A percentile compares a stretch with the other conserved stretches of the same genome.
Conservation (phyloP, 2,113 vertebrate species). For the Apus apus region DNA sequence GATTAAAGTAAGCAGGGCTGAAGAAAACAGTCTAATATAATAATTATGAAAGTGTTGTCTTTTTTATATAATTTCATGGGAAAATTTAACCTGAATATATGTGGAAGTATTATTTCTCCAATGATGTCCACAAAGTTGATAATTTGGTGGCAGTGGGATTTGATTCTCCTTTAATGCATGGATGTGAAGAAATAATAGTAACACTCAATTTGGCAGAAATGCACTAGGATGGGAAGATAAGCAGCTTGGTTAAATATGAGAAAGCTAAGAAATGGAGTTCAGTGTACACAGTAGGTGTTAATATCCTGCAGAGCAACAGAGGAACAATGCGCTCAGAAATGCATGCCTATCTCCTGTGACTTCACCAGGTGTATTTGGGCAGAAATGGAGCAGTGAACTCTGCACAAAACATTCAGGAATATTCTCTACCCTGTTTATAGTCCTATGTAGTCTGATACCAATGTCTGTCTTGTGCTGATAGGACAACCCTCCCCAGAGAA, state of each 20-base stretch:
- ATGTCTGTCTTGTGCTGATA: slow-evolving; percentile 40
- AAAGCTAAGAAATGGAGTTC: neutral
- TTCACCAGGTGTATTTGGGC: neutral
- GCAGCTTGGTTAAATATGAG: neutral
- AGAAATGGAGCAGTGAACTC: neutral
- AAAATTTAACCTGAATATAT: neutral
- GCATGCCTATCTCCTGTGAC: neutral
- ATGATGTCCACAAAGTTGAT: neutral
- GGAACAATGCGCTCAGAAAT: neutral
- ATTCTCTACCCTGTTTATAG: neutral
- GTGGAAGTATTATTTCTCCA: neutral
- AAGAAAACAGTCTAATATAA: neutral
- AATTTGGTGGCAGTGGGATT: neutral
- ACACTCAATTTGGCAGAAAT: neutral
- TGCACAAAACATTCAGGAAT: neutral
- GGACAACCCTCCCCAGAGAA: slow-evolving; percentile 90
- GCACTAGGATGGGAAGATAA: neutral
- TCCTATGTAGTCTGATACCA: neutral
- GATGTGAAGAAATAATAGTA: neutral
- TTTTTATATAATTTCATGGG: neutral
- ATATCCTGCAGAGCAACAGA: neutral
- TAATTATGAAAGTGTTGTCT: neutral
- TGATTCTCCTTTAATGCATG: neutral
- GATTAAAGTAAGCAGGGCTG: neutral
- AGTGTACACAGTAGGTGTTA: neutral